Evolutionary conservation across 2,113 vertebrate genomes (phyloP).

Genomic region (Centrocercus urophasianus): DNA sequence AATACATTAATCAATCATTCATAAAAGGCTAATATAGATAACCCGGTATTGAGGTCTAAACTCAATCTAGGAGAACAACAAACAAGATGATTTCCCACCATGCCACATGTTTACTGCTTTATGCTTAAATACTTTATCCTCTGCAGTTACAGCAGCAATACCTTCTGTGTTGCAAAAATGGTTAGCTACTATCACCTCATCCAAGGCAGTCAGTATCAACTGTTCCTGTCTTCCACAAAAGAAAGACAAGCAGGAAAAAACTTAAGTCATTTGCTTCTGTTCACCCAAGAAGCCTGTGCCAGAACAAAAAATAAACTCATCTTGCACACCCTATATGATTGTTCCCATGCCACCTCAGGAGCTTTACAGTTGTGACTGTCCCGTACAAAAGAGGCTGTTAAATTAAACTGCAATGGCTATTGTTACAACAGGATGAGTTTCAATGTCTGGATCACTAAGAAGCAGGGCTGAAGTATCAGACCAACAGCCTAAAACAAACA

Average conservation of each 20-base stretch:
- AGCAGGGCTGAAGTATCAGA: neutral
- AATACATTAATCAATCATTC: neutral
- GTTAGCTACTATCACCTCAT: neutral
- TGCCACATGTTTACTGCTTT: neutral
- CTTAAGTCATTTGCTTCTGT: neutral
- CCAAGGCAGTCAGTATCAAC: neutral
- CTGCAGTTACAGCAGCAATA: neutral
- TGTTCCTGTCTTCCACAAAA: neutral
- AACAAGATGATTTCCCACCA: neutral
- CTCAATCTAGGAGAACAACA: neutral
- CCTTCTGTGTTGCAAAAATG: neutral
- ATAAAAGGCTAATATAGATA: neutral
- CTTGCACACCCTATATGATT: neutral
- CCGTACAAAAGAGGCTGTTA: neutral
- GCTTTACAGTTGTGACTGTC: neutral
- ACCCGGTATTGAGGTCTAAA: fast-evolving
- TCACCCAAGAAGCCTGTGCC: neutral
- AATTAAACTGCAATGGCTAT: neutral
- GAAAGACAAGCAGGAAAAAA: neutral
- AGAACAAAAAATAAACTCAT: neutral
- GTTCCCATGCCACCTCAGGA: neutral
- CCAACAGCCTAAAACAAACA: neutral
- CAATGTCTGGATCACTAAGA: neutral
- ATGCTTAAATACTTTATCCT: neutral
- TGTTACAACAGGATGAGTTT: neutral